Evolutionary conservation across 2,797 vertebrate species (phyloP).

Genomic region (Silurus aristotelis): DNA sequence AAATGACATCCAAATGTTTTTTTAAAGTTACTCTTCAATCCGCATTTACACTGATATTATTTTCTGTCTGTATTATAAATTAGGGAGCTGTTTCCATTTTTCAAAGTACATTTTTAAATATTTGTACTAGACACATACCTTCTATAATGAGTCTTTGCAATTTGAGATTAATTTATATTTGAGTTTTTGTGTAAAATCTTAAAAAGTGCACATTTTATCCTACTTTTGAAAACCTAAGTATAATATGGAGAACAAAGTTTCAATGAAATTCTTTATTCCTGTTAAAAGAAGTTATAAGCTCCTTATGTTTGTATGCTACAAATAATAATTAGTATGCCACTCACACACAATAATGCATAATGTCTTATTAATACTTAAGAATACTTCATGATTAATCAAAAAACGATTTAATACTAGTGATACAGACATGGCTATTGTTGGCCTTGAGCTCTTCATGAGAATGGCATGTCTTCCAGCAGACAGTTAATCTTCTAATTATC

Average conservation of each 20-base stretch:
- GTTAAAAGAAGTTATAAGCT: neutral
- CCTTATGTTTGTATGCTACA: neutral
- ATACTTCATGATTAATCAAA: neutral
- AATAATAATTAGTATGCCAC: neutral
- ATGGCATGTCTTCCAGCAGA: neutral
- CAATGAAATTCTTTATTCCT: neutral
- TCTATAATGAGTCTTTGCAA: neutral
- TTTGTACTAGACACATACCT: neutral
- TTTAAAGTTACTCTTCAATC: neutral
- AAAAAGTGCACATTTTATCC: neutral
- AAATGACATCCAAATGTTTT: neutral
- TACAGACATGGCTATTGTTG: neutral
- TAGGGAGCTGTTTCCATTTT: neutral
- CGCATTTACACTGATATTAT: neutral
- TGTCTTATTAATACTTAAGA: neutral
- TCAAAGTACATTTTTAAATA: neutral
- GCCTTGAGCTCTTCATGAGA: neutral
- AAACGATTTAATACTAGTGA: neutral
- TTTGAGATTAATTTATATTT: neutral
- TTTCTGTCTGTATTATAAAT: neutral
- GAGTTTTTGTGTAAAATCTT: neutral
- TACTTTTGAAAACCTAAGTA: neutral
- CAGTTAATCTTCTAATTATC: neutral
- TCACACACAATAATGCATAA: neutral
- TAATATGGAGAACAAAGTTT: neutral